These are phyloP conservation scores for Drosophila pseudotalamancana DNA, from an alignment of 2,888 invertebrate genomes.

Conservation along the genomic window DNA sequence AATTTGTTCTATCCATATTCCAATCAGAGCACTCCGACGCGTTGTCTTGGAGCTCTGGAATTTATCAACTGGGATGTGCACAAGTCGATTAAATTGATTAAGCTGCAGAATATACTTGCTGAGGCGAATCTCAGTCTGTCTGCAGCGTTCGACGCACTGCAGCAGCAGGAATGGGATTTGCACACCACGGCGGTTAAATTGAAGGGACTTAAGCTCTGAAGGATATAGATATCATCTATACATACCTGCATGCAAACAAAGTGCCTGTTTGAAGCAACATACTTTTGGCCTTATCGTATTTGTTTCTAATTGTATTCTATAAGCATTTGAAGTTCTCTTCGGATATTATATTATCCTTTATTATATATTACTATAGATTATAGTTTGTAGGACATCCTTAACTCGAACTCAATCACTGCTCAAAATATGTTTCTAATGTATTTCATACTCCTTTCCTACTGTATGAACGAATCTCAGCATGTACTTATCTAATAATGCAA, in stretches of 20 bases:
- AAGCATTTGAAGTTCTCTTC: constrained; percentile 41
- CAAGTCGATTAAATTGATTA: constrained; percentile 90
- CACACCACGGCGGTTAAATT: constrained; percentile 83
- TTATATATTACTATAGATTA: constrained; percentile 20
- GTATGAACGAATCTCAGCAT: constrained; percentile 73
- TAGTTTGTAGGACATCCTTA: constrained; percentile 22
- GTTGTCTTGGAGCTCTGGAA: constrained; percentile 92
- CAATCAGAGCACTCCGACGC: constrained; percentile 88
- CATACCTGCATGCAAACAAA: constrained; percentile 20
- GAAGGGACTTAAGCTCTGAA: constrained; percentile 67
- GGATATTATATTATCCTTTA: constrained; percentile 27
- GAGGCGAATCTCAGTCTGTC: constrained; percentile 75
- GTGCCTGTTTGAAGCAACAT: constrained; percentile 45
- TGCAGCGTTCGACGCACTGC: constrained; percentile 81
- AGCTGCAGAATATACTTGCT: constrained; percentile 82
- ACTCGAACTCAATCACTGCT: constrained; percentile 63
- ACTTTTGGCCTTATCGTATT: constrained; percentile 27
- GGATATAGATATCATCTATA: neutral
- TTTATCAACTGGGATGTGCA: constrained; percentile 95
- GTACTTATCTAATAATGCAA: constrained; percentile 65
- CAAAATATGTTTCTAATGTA: constrained; percentile 52
- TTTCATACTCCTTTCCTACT: constrained; percentile 41
- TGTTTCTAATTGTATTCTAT: constrained; percentile 30
- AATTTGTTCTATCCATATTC: neutral
- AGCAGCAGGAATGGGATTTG: constrained; percentile 83